Evolutionary conservation across 2,888 invertebrate genomes (phyloP).

Genomic region (Watsonalla binaria): DNA sequence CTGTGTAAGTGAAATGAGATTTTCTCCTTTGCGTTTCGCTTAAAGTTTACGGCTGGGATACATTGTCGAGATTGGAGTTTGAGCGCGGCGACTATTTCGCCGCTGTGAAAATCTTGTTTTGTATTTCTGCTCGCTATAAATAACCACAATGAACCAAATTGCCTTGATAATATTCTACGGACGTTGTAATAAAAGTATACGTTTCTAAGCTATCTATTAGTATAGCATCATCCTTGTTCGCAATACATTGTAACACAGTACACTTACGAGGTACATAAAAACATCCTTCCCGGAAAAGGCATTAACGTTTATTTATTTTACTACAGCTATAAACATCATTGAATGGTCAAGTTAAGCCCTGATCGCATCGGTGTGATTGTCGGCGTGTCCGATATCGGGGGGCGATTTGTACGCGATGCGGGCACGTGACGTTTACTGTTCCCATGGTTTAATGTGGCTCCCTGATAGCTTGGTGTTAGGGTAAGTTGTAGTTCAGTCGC

Average conservation of each 20-base stretch:
- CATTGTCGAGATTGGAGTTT: background rate
- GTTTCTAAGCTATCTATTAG: too few relatives aligned
- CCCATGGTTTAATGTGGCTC: background rate
- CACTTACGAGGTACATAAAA: background rate
- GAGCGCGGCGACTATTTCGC: too few relatives aligned
- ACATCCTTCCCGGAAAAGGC: background rate
- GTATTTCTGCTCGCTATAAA: too few relatives aligned
- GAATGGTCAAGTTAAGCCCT: background rate
- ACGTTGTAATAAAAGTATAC: too few relatives aligned
- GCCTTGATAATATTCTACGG: too few relatives aligned
- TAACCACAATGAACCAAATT: too few relatives aligned
- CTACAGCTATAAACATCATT: background rate
- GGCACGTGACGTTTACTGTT: background rate
- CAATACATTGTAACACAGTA: background rate
- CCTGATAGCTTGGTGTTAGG: background rate
- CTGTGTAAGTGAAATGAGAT: background rate
- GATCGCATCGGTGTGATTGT: background rate
- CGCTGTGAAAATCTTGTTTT: too few relatives aligned
- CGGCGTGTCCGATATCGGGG: background rate
- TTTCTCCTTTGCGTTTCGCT: background rate
- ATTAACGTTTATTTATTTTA: background rate
- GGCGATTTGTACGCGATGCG: conserved; percentile 19
- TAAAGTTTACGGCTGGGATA: background rate
- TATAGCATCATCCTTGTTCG: background rate
- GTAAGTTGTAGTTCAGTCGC: background rate